These are phyloP conservation scores for Brachyalestes nurse DNA, from an alignment of 2,797 vertebrate species.

Conservation along the genomic window DNA sequence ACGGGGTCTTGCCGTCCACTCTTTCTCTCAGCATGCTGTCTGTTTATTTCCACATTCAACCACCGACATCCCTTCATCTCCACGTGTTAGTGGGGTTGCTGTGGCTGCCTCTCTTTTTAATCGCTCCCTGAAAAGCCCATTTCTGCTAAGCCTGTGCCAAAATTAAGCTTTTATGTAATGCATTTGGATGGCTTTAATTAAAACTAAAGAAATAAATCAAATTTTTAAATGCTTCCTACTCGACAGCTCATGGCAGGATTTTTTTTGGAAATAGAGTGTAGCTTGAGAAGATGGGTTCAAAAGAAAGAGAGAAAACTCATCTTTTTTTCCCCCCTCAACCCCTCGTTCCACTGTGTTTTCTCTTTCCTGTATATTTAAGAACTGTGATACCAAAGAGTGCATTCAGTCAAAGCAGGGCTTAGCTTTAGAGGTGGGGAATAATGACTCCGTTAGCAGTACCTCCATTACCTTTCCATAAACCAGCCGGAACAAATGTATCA, in stretches of 20 bases:
- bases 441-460: too few species aligned
- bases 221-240: constrained; percentile 44
- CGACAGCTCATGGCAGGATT: constrained; percentile 23
- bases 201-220: constrained; percentile 56
- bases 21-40: constrained; percentile 28
- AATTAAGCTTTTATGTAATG: constrained; percentile 60
- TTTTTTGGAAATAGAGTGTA: constrained; percentile 9
- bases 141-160: constrained; percentile 47
- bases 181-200: constrained; percentile 56
- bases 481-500: too few species aligned
- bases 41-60: constrained; percentile 42
- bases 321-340: background rate
- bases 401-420: background rate
- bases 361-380: background rate
- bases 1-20: background rate
- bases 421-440: background rate
- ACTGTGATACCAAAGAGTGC: background rate
- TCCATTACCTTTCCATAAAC: too few species aligned
- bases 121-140: constrained; percentile 37
- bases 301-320: constrained; percentile 23
- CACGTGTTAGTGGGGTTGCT: constrained; percentile 25
- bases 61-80: constrained; percentile 37
- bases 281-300: constrained; percentile 15
- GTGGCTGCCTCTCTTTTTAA: constrained; percentile 43
- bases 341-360: background rate